Base-by-base conservation (phyloP, 2,113 vertebrate genomes). In the Pelusios castaneus region DNA sequence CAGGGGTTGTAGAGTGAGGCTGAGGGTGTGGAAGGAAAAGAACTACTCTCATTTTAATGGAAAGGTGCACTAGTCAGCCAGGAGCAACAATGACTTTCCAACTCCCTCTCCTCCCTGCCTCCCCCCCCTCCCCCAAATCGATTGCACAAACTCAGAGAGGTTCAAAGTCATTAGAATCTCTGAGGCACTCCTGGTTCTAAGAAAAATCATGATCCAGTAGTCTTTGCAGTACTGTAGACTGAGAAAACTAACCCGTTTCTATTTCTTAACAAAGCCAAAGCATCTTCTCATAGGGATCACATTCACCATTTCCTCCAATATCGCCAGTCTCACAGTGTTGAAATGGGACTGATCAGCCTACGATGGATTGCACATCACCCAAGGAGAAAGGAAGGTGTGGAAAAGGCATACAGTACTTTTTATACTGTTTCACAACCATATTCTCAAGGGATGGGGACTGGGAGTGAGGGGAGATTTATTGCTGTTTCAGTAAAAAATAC, bases 321-420 rank as follows among this genome's bases (percentile, higher is more conserved):
- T 97, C 96, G 95, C 94, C 97, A 97, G 97, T 98, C 98, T 98
- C 97, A 98, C 98, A 98, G 98, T 98, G 98, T 97, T 98, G 98
- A 98, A 98, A 98, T 98, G 98, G 97, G 98, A 98, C 96, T 95
- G 97, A 98, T 98, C 97, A 97, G 97, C 97, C 97, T 98, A 98
- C 97, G 91, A 98, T 97, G 97, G 97, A 99, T 99, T 99, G 99
- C 99, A 99, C 99, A 94, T 98, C 98, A 99, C 98, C 99, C 98
- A 98, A 98, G 97, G 98, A 98, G 97, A 98, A 98, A 98, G 97
- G 97, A 98, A 98, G 98, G 98, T 97, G 97, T 97, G 97, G 97
- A 97, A 98, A 98, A 98, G 97, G 97, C 97, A 96, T 97, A 98
- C 95, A 95, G 95, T 96, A 97, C 94, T 85, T 97, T 95, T 97